phyloP scores from a whole-genome alignment of 2,888 invertebrate genomes.

The Lepas anatifera region DNA sequence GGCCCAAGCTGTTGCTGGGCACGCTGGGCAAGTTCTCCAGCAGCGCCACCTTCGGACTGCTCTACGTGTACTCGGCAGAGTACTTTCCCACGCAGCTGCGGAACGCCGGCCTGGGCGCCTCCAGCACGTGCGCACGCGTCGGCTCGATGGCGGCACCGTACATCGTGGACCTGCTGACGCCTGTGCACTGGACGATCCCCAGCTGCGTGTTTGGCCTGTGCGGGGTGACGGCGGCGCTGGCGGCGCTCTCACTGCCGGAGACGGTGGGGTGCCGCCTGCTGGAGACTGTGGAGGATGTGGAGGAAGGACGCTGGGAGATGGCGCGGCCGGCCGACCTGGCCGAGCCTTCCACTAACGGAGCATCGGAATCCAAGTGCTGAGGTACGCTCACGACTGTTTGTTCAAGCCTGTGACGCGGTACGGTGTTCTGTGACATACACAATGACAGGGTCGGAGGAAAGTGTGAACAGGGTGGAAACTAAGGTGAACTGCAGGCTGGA shows the following conservation, averaged over 20 bases:
- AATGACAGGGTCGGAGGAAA: no score
- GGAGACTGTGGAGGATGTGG: conserved; percentile 68
- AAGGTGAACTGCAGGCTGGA: no score
- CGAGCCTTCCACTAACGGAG: no score
- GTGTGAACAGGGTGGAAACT: no score
- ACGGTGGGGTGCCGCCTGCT: conserved; percentile 61
- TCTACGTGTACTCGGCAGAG: conserved; percentile 73
- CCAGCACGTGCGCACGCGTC: conserved; percentile 70
- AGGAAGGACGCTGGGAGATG: conserved; percentile 33
- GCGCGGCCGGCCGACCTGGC: background rate
- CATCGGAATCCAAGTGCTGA: no score
- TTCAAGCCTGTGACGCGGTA: no score
- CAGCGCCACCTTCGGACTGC: conserved; percentile 69
- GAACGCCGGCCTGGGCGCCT: conserved; percentile 71
- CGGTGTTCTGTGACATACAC: no score
- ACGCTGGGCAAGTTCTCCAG: conserved; percentile 66
- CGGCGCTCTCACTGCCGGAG: conserved; percentile 60
- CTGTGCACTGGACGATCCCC: conserved; percentile 19
- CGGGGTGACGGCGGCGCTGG: conserved; percentile 52
- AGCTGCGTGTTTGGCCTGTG: conserved; percentile 52
- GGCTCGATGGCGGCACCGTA: conserved; percentile 79
- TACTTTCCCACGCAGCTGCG: conserved; percentile 78
- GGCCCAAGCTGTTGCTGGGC: conserved; percentile 50
- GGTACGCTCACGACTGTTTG: no score
- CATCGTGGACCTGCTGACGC: conserved; percentile 49